phyloP scores from a whole-genome alignment of 2,797 vertebrate species.

The Enteromius treurensis region DNA sequence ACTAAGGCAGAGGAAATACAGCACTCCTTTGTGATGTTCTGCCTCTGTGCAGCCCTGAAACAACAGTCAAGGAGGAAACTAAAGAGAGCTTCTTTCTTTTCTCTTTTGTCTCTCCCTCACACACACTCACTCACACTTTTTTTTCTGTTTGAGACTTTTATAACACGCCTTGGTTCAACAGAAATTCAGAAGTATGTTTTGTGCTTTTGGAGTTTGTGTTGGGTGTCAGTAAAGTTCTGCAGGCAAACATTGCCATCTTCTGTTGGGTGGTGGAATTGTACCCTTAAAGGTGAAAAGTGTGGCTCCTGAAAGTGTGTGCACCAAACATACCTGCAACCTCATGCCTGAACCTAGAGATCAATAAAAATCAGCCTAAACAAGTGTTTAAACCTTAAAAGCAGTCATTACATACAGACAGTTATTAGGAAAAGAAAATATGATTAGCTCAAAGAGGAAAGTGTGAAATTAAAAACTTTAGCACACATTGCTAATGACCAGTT shows the following conservation, averaged over 20 bases:
- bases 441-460: background rate
- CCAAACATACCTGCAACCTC: background rate
- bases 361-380: too few species aligned
- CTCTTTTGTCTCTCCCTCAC: too few species aligned
- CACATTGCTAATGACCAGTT: background rate
- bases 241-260: constrained; percentile 76
- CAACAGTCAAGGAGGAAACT: background rate
- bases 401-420: background rate
- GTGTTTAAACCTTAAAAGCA: background rate
- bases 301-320: background rate
- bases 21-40: background rate
- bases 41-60: background rate
- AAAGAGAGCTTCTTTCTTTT: background rate
- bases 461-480: background rate
- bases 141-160: constrained; percentile 16
- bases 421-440: background rate
- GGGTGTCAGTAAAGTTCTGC: background rate
- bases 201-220: background rate
- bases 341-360: background rate
- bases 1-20: constrained; percentile 8
- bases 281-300: background rate
- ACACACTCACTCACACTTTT: too few species aligned
- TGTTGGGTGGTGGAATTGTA: constrained; percentile 46
- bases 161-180: constrained; percentile 15
- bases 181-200: background rate